These are phyloP conservation scores for Delia radicum DNA, from an alignment of 1,140 invertebrate genomes.

Conservation along the genomic window DNA sequence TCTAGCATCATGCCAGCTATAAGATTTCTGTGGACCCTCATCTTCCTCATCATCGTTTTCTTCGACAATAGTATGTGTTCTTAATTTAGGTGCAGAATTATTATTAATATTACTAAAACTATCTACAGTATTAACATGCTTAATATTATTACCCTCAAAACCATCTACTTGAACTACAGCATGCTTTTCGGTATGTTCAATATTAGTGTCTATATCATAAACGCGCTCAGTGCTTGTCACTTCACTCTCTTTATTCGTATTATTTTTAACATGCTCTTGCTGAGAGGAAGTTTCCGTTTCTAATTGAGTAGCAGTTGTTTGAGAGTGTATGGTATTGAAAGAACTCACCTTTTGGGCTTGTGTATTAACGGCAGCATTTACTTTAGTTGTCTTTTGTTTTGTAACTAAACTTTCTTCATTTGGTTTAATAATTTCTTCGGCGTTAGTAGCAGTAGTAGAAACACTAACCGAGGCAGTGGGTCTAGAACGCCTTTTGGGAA, in stretches of 20 bases:
- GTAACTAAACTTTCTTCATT: conserved; percentile 27
- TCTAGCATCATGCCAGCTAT: conserved; percentile 33
- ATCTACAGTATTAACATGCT: conserved; percentile 45
- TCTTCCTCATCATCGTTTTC: conserved; percentile 8
- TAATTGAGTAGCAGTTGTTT: conserved; percentile 8
- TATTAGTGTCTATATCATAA: neutral
- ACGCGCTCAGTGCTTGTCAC: conserved; percentile 25
- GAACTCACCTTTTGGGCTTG: conserved; percentile 30
- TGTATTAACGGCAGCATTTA: conserved; percentile 9
- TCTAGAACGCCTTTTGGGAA: conserved; percentile 53
- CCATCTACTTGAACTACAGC: conserved; percentile 37
- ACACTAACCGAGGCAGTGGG: conserved; percentile 37
- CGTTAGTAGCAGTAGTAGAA: conserved; percentile 30
- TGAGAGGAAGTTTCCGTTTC: conserved; percentile 9
- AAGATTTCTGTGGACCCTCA: conserved; percentile 13
- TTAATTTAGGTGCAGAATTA: neutral
- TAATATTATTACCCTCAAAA: conserved; percentile 42
- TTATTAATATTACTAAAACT: neutral
- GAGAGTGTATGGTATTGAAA: conserved; percentile 9
- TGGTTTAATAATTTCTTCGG: conserved; percentile 12
- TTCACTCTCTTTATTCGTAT: conserved; percentile 5
- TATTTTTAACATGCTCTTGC: neutral
- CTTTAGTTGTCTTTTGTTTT: conserved; percentile 26
- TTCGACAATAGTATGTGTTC: neutral
- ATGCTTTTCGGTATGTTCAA: conserved; percentile 28